phyloP scores from a whole-genome alignment of 2,888 invertebrate species.

The Acleris sparsana region DNA sequence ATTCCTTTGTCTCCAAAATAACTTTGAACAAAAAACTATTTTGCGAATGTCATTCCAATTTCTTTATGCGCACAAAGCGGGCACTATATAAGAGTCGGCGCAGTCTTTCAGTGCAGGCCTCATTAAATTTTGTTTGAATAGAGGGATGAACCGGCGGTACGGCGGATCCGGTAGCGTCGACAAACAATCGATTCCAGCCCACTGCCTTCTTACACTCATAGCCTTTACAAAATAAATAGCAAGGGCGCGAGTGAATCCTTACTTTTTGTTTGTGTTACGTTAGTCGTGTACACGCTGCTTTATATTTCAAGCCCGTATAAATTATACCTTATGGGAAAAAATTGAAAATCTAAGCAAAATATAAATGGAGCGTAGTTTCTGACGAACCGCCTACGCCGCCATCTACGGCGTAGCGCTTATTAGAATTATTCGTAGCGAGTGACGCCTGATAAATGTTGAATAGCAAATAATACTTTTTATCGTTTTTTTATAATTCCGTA shows the following conservation, averaged over 20 bases:
- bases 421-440: conserved; percentile 6
- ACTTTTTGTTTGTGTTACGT: no score
- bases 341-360: no score
- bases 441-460: conserved; percentile 11
- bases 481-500: no score
- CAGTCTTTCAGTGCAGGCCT: conserved; percentile 55
- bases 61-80: conserved; percentile 20
- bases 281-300: no score
- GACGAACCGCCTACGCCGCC: not conserved
- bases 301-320: no score
- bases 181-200: conserved; percentile 41
- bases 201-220: conserved; percentile 6
- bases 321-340: no score
- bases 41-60: conserved; percentile 1
- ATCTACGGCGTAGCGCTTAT: conserved; percentile 18
- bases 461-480: no score
- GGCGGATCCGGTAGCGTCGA: conserved; percentile 48
- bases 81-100: conserved; percentile 2
- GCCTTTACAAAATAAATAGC: not conserved
- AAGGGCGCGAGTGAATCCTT: not conserved
- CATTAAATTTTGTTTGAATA: conserved; percentile 82
- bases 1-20: not conserved
- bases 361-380: not conserved
- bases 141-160: conserved; percentile 67
- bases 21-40: not conserved